Evolutionary conservation across 2,888 invertebrate genomes (phyloP), one percentile per base, ranked within the genome.

Genomic region (Drosophila kanekoi): DNA sequence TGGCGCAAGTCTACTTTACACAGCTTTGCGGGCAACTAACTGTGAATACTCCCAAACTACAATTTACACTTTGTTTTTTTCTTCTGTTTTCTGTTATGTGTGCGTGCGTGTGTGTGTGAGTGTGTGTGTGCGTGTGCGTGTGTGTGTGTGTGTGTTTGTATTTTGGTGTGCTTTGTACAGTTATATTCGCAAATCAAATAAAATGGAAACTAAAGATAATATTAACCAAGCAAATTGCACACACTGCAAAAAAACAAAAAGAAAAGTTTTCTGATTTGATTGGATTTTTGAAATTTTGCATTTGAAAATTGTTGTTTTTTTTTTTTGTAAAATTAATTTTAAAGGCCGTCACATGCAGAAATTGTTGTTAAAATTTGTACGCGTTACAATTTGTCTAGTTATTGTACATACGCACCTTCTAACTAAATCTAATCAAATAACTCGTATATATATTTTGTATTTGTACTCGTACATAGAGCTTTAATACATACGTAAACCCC

Each of bases 261-360:
- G 20, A 63, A 76, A 76, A 76, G 63, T 45, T 20, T 32, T 13
- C 32, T 18, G 11, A 37, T 77, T 86, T 74, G 79, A 77, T 86
- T 87, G 81, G 72, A 64, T 60, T 74, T 71, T 74, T 41, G 16
- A 37, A 67, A 87, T 77, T 78, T 87, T 82, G 80, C 87, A 87
- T 85, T 77, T 80, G 53, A 80, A 67, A 43, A 63, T 53, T 38
- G 20, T 70, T n/a, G n/a, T n/a, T n/a, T n/a, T n/a, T n/a, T n/a
- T n/a, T n/a, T 67, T 62, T 72, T 70, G 48, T 73, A 68, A 65
- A 62, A 66, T 70, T 73, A 23, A 68, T 73, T 79, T 76, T 63
- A 53, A 67, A 45, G 44, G 63, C 60, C 68, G 63, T 58, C 63
- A 62, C 45, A 49, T 56, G 59, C 68, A 54, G 57, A 64, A 73